Evolutionary conservation across 2,797 vertebrate species (phyloP).

Genomic region (Cheracebus regulus): DNA sequence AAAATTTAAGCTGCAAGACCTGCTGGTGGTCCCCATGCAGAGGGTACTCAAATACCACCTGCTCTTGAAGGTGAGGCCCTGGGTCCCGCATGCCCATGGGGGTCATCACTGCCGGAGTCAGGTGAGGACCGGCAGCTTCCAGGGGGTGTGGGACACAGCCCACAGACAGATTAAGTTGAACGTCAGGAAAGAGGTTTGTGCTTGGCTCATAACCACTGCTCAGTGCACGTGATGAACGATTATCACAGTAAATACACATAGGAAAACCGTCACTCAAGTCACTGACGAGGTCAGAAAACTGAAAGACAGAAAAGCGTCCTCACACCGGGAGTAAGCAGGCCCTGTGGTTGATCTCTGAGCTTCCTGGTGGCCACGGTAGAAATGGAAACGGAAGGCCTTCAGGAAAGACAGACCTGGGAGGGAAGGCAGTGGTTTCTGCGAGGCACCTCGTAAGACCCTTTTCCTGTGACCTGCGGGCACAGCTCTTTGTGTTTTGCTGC

Average conservation of each 20-base stretch:
- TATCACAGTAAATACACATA: rapidly evolving
- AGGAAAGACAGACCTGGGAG: background rate
- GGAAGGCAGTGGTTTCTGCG: rapidly evolving
- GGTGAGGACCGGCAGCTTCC: rapidly evolving
- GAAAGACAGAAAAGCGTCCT: rapidly evolving
- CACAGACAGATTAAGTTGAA: rapidly evolving
- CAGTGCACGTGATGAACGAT: rapidly evolving
- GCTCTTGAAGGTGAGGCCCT: constrained; percentile 91
- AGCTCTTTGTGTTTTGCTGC: rapidly evolving
- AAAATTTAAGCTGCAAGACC: constrained; percentile 97
- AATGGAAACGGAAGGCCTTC: background rate
- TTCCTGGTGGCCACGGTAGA: background rate
- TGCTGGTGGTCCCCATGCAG: constrained; percentile 98
- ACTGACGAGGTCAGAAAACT: rapidly evolving
- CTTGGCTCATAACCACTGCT: rapidly evolving
- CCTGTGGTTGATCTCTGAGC: background rate
- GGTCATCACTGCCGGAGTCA: rapidly evolving
- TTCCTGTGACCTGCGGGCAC: rapidly evolving
- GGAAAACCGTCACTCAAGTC: rapidly evolving
- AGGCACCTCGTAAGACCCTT: rapidly evolving
- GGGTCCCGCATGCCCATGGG: rapidly evolving
- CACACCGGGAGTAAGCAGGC: background rate
- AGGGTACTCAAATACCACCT: constrained; percentile 98
- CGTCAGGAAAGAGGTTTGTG: rapidly evolving
- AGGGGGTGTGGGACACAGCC: rapidly evolving